Conservation (phyloP, 1,140 invertebrate genomes). For the Aphidius ervi region DNA sequence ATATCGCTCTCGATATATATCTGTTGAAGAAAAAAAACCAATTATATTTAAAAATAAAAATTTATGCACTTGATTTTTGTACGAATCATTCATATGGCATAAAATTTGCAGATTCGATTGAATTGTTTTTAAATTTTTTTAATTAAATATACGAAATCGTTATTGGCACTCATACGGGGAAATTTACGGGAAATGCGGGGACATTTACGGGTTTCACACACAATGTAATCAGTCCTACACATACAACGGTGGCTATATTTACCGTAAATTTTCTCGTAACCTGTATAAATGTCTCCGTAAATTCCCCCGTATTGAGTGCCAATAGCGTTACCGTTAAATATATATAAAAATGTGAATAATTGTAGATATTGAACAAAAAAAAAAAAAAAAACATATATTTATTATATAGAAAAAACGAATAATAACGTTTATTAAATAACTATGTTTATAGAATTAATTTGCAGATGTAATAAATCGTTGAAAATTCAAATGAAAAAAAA, state of each 20-base stretch:
- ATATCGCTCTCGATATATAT: slow-evolving; percentile 15
- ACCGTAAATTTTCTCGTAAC: no score
- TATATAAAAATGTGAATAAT: slow-evolving; percentile 20
- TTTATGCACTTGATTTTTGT: not conserved
- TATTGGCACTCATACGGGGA: no score
- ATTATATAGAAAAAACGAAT: not conserved
- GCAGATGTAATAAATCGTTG: slow-evolving; percentile 8
- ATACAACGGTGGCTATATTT: no score
- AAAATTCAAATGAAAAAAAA: slow-evolving; percentile 2
- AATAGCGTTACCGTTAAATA: no score
- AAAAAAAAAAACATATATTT: not conserved
- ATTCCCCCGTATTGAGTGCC: no score
- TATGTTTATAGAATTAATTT: slow-evolving; percentile 11
- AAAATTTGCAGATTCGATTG: slow-evolving; percentile 2
- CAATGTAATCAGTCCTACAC: no score
- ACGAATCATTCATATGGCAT: not conserved
- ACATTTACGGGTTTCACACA: no score
- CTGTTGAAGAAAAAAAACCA: not conserved
- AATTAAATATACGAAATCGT: slow-evolving; percentile 10
- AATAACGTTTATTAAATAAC: slow-evolving; percentile 4
- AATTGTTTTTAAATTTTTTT: slow-evolving; percentile 14
- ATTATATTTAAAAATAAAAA: not conserved
- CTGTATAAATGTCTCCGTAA: no score
- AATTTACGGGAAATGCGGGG: no score
- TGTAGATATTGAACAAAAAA: slow-evolving; percentile 23